Evolutionary conservation across 2,797 vertebrate genomes (phyloP), one percentile per base, ranked within the genome.

Genomic region (Melanitta fusca): DNA sequence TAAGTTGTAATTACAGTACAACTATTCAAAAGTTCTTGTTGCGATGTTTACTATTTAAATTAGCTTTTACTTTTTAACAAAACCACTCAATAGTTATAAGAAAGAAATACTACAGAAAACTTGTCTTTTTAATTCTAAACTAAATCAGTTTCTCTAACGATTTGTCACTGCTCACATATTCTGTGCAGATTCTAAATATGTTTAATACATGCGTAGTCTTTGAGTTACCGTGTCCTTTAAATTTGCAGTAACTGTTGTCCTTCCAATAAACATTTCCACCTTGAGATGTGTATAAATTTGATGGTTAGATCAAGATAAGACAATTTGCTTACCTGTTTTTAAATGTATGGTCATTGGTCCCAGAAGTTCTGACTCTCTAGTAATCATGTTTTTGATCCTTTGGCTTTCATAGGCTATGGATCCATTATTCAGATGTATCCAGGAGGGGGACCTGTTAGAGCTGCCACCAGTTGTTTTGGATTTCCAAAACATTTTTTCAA

Each of bases 381-480:
- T 17, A 49, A 51, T 32, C 41, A 11, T 56, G 19, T 7, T 79
- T 81, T 36, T 72, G 5, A 24, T 91, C 88, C 45, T 92, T 91
- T 88, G 68, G 11, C 43, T 93, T 71, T 88, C 36, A 1, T 20
- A 99, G 99, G 99, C 93, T 99, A 98, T 12, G 99, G 99, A 79
- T 99, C 99, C 57, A 99, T 99, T 97, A 98, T 99, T 96, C 99
- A 99, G 96, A 98, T 99, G 98, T 99, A 98, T 96, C 98, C 99
- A n/a, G 99, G 99, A 96, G 98, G 98, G 10, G 99, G 98, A 57
- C 99, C 99, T 9, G 97, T 99, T 21, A 98, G 99, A 93, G 98
- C 98, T 69, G 99, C 99, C 89, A 98, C 99, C 96, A 98, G 99
- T 72, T 99, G 98, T 97, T 99, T 99, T 97, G 99, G 99, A 88